These are phyloP conservation scores for Casuarius casuarius DNA, from an alignment of 2,113 vertebrate species.

Conservation along the genomic window DNA sequence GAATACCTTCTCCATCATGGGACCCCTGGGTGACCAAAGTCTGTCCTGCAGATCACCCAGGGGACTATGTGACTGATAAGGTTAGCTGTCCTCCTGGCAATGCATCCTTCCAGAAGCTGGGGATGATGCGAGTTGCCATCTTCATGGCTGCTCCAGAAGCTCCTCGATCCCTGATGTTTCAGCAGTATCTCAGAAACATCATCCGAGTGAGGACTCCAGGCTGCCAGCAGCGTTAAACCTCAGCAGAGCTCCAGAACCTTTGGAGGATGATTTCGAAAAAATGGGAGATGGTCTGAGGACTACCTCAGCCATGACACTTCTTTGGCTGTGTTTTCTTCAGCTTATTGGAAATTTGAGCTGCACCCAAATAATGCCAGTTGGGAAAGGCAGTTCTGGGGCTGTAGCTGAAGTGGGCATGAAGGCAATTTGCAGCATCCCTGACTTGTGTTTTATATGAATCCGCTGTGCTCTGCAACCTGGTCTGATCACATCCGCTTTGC, in stretches of 20 bases:
- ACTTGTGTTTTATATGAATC: background rate
- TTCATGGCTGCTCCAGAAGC: background rate
- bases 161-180: background rate
- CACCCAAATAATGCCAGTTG: background rate
- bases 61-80: background rate
- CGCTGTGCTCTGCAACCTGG: background rate
- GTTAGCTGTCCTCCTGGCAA: background rate
- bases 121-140: background rate
- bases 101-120: background rate
- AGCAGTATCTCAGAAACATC: background rate
- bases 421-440: background rate
- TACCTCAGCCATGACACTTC: background rate
- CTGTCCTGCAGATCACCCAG: background rate
- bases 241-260: background rate
- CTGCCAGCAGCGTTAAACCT: background rate
- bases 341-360: background rate
- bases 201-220: background rate
- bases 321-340: background rate
- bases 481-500: background rate
- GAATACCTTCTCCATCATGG: background rate
- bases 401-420: background rate
- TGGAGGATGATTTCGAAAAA: background rate
- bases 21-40: background rate
- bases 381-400: background rate
- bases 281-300: background rate